Conservation (phyloP, 2,888 invertebrate species). For the Dicyrtomina minuta region DNA sequence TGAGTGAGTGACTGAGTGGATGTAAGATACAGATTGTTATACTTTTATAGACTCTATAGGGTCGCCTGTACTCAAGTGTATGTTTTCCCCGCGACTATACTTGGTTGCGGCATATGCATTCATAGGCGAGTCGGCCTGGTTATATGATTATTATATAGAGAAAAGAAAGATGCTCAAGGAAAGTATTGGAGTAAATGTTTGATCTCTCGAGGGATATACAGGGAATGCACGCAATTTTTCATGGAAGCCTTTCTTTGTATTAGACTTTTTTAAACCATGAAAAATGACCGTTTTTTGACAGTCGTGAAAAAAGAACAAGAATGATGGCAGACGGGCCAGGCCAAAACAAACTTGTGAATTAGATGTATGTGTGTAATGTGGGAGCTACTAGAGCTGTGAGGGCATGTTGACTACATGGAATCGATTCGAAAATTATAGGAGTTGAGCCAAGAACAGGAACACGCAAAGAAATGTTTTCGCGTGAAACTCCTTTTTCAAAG, state of each 20-base stretch:
- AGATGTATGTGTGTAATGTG: slow-evolving; percentile 35
- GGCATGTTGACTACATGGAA: slow-evolving; percentile 37
- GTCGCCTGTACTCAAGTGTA: slow-evolving; percentile 1
- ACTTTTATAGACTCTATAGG: slow-evolving; percentile 5
- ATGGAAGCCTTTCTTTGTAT: slow-evolving; percentile 18
- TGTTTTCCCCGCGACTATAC: too few species aligned
- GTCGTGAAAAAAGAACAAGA: slow-evolving; percentile 29
- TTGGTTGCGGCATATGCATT: too few species aligned
- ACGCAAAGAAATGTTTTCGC: slow-evolving; percentile 51
- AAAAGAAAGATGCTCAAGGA: slow-evolving; percentile 18
- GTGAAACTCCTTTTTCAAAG: slow-evolving; percentile 36
- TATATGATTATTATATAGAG: slow-evolving; percentile 1
- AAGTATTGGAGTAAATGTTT: slow-evolving; percentile 32
- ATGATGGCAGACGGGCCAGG: slow-evolving; percentile 32
- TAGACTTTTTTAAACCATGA: slow-evolving; percentile 21
- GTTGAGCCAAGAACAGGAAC: slow-evolving; percentile 33
- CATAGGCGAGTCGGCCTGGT: too few species aligned
- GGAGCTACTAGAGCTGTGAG: slow-evolving; percentile 27
- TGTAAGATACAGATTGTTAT: background rate
- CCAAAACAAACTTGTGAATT: slow-evolving; percentile 44
- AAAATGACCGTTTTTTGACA: slow-evolving; percentile 31
- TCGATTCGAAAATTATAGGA: slow-evolving; percentile 46
- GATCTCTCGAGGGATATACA: slow-evolving; percentile 31
- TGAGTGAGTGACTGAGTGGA: background rate
- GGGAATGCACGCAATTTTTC: slow-evolving; percentile 31